phyloP scores from a whole-genome alignment of 2,888 invertebrate species.

The Drepanosiphum platanoidis region DNA sequence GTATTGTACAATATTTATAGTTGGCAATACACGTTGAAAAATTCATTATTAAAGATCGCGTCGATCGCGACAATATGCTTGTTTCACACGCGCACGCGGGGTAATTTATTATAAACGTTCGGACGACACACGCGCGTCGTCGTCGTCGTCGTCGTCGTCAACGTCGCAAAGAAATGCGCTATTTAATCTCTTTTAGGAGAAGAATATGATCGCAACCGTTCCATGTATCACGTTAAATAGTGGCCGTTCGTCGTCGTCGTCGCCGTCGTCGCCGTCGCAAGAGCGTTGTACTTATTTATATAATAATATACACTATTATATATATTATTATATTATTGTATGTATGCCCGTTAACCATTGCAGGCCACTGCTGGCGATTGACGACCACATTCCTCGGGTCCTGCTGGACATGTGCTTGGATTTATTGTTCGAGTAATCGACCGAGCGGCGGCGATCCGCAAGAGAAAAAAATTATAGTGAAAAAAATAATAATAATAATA shows the following conservation, averaged over 20 bases:
- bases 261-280: neutral
- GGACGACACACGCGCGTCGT: conserved; percentile 23
- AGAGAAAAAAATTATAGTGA: conserved; percentile 3
- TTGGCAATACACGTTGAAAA: no score
- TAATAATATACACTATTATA: neutral
- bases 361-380: conserved; percentile 15
- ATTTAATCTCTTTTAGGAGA: conserved; percentile 26
- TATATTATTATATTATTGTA: neutral
- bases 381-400: conserved; percentile 46
- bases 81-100: neutral
- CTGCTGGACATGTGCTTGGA: conserved; percentile 38
- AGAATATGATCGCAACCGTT: conserved; percentile 25
- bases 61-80: neutral
- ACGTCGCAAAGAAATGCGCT: conserved; percentile 15
- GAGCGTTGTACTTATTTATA: neutral
- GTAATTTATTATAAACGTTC: neutral
- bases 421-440: conserved; percentile 36
- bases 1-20: neutral
- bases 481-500: neutral
- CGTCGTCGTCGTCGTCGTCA: neutral
- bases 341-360: neutral
- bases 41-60: neutral
- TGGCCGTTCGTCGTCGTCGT: no score
- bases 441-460: neutral
- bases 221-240: conserved; percentile 40